Evolutionary conservation across 2,113 vertebrate genomes (phyloP), one percentile per base, ranked within the genome.

Genomic region (Verasper variegatus): DNA sequence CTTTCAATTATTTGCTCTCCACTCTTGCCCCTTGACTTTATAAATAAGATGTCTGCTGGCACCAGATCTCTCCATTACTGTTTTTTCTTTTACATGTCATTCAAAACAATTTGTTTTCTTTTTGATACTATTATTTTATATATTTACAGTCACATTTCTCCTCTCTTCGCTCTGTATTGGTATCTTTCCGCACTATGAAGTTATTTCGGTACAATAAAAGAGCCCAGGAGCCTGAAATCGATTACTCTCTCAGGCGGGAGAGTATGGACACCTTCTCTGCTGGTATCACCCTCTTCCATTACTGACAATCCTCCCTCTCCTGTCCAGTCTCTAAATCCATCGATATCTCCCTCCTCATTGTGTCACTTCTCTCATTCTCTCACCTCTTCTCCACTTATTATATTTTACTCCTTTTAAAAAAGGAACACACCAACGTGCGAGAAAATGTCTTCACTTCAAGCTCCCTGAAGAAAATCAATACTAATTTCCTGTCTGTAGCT

Each of bases 151-250:
- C 23, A 14, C 20, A 60, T 76, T 23, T 21, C 52, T 62, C 37
- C 3, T 63, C 31, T 68, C 9, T 70, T 59, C 59, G 9, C 8
- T 54, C 63, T 78, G 40, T 42, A 42, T 42, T 42, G 40, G 40
- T 12, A 2, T 74, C 70, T 84, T 15, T 66, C 66, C 52, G 73
- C 47, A 54, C 62, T 62, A 23, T 78, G 52, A 63, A 76, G 68
- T 84, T 76, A 78, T 88, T 85, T 85, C 40, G 49, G 69, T 42
- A 63, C 81, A 77, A 82, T 78, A 71, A 71, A 86, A 42, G 59
- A 84, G 57, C 71, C 80, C 27, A 49, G n/a, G 35, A 82, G 68
- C 63, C 61, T 80, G 72, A 82, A 78, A 84, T 88, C 76, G 56
- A 88, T 88, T 76, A 67, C 71, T 83, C 77, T 84, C 68, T 82